Conservation (phyloP, 1,140 invertebrate genomes). For the Temnothorax longispinosus region DNA sequence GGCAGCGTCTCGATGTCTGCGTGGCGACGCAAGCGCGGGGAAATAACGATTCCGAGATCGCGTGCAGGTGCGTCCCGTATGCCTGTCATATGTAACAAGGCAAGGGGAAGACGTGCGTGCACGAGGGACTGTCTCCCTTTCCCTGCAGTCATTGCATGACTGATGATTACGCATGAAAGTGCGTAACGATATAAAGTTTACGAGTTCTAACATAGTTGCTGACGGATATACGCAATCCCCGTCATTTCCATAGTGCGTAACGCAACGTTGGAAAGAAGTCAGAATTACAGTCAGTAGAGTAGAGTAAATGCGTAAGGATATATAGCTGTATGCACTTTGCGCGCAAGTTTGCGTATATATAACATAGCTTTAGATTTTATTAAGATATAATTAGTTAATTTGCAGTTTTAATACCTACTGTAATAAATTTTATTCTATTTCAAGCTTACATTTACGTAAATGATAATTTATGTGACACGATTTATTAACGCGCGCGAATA, state of each 20-base stretch:
- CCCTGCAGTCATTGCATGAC: neutral
- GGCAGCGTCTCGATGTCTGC: neutral
- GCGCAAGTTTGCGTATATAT: neutral
- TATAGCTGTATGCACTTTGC: neutral
- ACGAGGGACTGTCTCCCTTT: neutral
- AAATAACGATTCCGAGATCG: constrained; percentile 16
- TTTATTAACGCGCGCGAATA: neutral
- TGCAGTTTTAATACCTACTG: neutral
- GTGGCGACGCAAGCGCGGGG: constrained; percentile 60
- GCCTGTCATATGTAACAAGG: neutral
- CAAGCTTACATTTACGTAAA: constrained; percentile 4
- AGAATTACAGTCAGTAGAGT: neutral
- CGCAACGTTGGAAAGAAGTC: neutral
- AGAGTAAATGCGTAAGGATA: neutral
- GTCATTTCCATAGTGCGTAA: constrained; percentile 14
- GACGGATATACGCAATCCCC: neutral
- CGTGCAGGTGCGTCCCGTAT: neutral
- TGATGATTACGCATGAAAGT: neutral
- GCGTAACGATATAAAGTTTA: constrained; percentile 8
- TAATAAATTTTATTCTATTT: constrained; percentile 22
- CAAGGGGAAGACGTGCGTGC: neutral
- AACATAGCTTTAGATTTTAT: neutral
- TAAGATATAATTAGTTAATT: neutral
- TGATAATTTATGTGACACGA: neutral
- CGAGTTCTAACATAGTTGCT: constrained; percentile 26